Evolutionary conservation across 1,140 invertebrate genomes (phyloP), one percentile per base, ranked within the genome.

Genomic region (Platorchestia sp.): DNA sequence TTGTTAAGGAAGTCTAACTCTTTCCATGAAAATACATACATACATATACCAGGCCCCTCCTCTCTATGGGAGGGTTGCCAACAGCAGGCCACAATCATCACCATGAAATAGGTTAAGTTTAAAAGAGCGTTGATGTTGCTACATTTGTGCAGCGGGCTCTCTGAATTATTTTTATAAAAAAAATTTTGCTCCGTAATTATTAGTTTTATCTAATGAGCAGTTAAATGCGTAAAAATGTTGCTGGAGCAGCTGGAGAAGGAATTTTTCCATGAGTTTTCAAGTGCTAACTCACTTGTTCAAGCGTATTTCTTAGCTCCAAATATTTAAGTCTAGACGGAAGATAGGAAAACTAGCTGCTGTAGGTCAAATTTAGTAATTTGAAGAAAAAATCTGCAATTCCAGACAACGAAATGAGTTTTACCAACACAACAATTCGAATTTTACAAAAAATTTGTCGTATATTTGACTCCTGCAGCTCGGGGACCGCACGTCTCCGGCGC

Each of bases 401-500:
- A 87, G 86, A 14, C 36, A 87, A 7, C 7, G 6, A 42, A 7
- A n/a, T 14, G 36, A 87, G 7, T 51, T 51, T 51, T 10, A 51
- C 19, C 47, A 51, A 51, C 47, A 10, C 7, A 19, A 51, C 47
- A 51, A n/a, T n/a, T n/a, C 47, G 19, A 10, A 19, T 51, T 51
- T 51, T 51, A 51, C 19, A 51, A 51, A 10, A 51, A 10, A 51
- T 40, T 87, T 90, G 41, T 14, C 3, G 5, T 90, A 14, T 43
- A 14, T 44, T 90, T 90, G 3, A 43, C 44, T 44, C 42, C 6
- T 14, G 36, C 95, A 96, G 96, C 95, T 96, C 36, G 96, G 96
- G 3, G 96, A 96, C 95, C 95, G 96, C 47, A 96, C 96, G 1
- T 95, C 96, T 0, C 96, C 96, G 0, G 96, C 96, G 40, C 89